Evolutionary conservation across 2,113 vertebrate species (phyloP).

Genomic region (Scortum barcoo): DNA sequence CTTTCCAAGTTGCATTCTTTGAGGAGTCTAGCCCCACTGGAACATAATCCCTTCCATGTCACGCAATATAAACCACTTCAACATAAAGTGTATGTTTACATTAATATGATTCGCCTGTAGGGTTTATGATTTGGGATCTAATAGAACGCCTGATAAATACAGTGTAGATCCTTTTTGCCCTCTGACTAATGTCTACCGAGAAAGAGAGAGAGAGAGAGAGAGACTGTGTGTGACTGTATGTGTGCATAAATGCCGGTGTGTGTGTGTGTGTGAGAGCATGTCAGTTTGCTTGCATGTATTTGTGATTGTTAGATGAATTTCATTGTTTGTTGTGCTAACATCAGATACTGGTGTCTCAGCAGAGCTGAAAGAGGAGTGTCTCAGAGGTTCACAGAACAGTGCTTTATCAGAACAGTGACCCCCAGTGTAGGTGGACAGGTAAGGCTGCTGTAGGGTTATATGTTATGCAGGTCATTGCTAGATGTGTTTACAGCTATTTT

Average conservation of each 20-base stretch:
- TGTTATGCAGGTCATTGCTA: slow-evolving; percentile 75
- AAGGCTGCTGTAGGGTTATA: slow-evolving; percentile 71
- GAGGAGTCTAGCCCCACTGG: slow-evolving; percentile 81
- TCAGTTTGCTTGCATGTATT: slow-evolving; percentile 68
- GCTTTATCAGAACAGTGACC: slow-evolving; percentile 56
- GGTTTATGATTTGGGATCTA: slow-evolving; percentile 77
- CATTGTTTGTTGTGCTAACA: slow-evolving; percentile 63
- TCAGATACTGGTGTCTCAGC: slow-evolving; percentile 54
- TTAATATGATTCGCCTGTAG: slow-evolving; percentile 82
- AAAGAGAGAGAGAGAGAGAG: slow-evolving; percentile 24
- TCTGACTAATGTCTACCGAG: slow-evolving; percentile 57
- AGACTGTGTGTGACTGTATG: not conserved
- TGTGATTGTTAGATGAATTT: slow-evolving; percentile 65
- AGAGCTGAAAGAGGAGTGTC: slow-evolving; percentile 49
- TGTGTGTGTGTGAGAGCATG: slow-evolving; percentile 32
- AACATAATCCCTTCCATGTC: slow-evolving; percentile 81
- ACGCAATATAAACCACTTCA: slow-evolving; percentile 87
- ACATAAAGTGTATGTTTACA: slow-evolving; percentile 89
- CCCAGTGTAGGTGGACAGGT: slow-evolving; percentile 63
- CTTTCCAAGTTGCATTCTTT: slow-evolving; percentile 80
- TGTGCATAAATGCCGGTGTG: slow-evolving; percentile 14
- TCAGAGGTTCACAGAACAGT: slow-evolving; percentile 57
- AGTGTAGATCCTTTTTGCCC: slow-evolving; percentile 68
- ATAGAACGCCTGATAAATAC: slow-evolving; percentile 73
- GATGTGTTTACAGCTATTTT: slow-evolving; percentile 76